Evolutionary conservation across 2,797 vertebrate species (phyloP), one percentile per base, ranked within the genome.

Genomic region (Chelonia mydas): DNA sequence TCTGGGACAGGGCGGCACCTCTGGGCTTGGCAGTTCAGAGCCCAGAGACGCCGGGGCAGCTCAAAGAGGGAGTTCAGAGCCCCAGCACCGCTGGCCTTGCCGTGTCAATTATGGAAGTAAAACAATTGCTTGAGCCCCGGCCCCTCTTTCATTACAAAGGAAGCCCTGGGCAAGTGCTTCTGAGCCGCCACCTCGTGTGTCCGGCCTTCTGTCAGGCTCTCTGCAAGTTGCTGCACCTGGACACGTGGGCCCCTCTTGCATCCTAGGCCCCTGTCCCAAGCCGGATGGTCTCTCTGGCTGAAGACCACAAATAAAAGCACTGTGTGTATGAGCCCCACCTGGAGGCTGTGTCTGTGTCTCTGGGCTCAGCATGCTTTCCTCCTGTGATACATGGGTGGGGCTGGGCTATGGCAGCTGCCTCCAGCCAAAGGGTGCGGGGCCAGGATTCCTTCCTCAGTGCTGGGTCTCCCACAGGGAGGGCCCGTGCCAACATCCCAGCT

Each of bases 271-370:
- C 47, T 33, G 59, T 84, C 83, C 7, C 7, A 11, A 6, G 31
- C 78, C 72, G 12, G 23, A 81, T 83, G 83, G 2, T 33, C 7
- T 27, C 72, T 45, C 54, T 49, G 33, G 79, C 61, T 54, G 55
- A 79, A 37, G 13, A 1, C 3, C 97, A 97, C 93, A 96, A 97
- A 90, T 96, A 13, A 77, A 51, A 88, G 76, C 0, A 81, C 15
- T 59, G 83, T 54, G 95, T 83, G 78, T 47, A 51, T 78, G 83
- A 74, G 49, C 85, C 31, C 49, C 17, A 53, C 84, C n/a, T 90
- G 4, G 76, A 80, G 91, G 10, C 7, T 96, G 41, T 81, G 0
- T 91, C 59, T 91, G 78, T 89, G 47, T 86, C 81, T 81, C 80
- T 17, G 54, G 57, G 37, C 82, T 50, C 31, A 47, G 41, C 10